A percentile compares a stretch with the other conserved stretches of the same genome.
These are phyloP conservation scores for Xestobium rufovillosum DNA, from an alignment of 2,888 invertebrate species.

Conservation along the genomic window DNA sequence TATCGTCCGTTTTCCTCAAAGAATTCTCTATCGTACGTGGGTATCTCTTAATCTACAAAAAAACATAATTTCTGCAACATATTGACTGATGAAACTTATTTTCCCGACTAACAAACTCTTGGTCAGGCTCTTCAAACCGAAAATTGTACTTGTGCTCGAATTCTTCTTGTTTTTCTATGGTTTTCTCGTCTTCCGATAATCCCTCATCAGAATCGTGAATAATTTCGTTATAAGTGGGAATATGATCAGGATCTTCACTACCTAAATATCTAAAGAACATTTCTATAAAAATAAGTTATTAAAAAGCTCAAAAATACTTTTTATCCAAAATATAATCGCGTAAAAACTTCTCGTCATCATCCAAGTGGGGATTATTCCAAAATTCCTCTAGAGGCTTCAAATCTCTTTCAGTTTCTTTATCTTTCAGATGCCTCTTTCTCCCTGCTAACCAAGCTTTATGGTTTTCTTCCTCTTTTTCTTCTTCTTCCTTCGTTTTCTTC, in stretches of 20 bases:
- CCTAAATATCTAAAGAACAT: conserved; percentile 46
- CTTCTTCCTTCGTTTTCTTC: conserved; percentile 48
- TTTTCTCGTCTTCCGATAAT: conserved; percentile 71
- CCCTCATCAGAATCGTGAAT: conserved; percentile 52
- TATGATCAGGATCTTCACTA: conserved; percentile 44
- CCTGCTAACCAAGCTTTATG: conserved; percentile 79
- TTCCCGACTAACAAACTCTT: conserved; percentile 73
- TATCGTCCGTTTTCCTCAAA: conserved; percentile 71
- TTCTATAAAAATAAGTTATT: conserved; percentile 7
- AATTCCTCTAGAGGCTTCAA: conserved; percentile 71
- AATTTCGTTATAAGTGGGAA: conserved; percentile 60
- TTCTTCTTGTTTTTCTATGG: conserved; percentile 73
- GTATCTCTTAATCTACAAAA: conserved; percentile 70
- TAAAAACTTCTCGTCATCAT: conserved; percentile 80
- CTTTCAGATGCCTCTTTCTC: conserved; percentile 53
- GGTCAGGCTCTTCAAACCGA: conserved; percentile 93
- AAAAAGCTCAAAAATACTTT: conserved; percentile 42
- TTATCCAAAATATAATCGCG: conserved; percentile 89
- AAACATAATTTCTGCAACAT: conserved; percentile 12
- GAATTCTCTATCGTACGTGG: conserved; percentile 79
- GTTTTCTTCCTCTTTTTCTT: conserved; percentile 49
- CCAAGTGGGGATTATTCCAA: conserved; percentile 78
- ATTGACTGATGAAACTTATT: background rate
- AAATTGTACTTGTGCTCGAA: conserved; percentile 96
- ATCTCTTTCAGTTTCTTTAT: conserved; percentile 52